Conservation (phyloP, 2,797 vertebrate species). For the Erpetoichthys calabaricus region DNA sequence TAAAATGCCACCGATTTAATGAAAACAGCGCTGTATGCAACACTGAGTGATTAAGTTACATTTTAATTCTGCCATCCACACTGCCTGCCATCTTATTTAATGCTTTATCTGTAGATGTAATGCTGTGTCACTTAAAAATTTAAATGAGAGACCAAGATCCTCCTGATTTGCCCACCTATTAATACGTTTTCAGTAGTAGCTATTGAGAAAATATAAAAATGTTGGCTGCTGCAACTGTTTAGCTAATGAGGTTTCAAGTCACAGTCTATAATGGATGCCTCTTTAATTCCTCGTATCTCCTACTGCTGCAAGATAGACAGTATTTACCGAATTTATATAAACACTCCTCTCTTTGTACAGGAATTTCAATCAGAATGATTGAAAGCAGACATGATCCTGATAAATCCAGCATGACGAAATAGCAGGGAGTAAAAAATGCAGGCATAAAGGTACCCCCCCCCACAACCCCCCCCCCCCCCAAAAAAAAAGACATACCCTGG, state of each 20-base stretch:
- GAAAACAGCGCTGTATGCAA: constrained; percentile 18
- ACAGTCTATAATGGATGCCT: constrained; percentile 22
- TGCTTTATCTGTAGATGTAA: constrained; percentile 53
- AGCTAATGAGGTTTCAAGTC: constrained; percentile 41
- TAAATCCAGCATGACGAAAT: constrained; percentile 1
- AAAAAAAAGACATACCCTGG: neutral
- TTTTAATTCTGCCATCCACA: constrained; percentile 43
- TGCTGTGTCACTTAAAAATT: constrained; percentile 53
- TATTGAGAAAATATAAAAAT: constrained; percentile 47
- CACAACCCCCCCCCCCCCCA: constrained; percentile 7
- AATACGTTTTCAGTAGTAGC: constrained; percentile 27
- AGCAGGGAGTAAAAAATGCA: constrained; percentile 2
- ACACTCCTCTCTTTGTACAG: constrained; percentile 6
- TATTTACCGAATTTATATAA: constrained; percentile 14
- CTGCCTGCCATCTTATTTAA: constrained; percentile 43
- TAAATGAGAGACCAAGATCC: constrained; percentile 27
- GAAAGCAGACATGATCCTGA: neutral
- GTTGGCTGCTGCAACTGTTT: constrained; percentile 39
- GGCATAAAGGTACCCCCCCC: no score
- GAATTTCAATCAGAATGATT: constrained; percentile 1
- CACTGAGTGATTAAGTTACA: constrained; percentile 40
- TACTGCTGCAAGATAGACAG: constrained; percentile 14
- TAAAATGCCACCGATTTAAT: constrained; percentile 32
- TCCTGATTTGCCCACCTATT: constrained; percentile 36
- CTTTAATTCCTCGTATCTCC: constrained; percentile 17